Evolutionary conservation across 2,797 vertebrate genomes (phyloP), one percentile per base, ranked within the genome.

Genomic region (Cossypha caffra): DNA sequence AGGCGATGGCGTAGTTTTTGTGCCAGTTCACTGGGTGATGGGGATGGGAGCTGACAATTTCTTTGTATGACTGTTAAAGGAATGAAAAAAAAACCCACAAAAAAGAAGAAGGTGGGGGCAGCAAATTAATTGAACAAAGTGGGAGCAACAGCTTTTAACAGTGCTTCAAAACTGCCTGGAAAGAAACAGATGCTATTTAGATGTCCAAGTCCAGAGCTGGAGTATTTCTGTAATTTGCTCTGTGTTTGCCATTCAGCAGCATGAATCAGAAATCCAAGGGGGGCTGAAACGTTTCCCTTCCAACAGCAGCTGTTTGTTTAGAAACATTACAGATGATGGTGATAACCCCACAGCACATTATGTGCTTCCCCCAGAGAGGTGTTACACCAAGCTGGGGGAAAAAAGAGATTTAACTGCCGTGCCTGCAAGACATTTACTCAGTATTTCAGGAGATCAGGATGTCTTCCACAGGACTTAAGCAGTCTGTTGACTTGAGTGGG

Each of bases 1-100:
- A 99, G 67, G 99, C 98, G 45, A 99, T 98, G 37, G 99, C 99
- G 10, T 99, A 98, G 98, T 99, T 99, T 97, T 99, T 99, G 98
- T 99, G 99, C 99, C 99, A 99, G 94, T 99, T 99, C 80, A 98
- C 97, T 3, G 99, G 99, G 97, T 99, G 99, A 91, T 98, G 91
- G 68, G 98, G 97, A 94, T 98, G 97, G 47, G 96, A 96, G 93
- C 92, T 98, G 91, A 99, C 98, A 83, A 99, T 98, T 93, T 99
- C 98, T 97, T 98, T 99, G 97, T 99, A 99, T 0, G 98, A 97
- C 99, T 99, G 97, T 89, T 95, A 96, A 88, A 97, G 23, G 90
- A 72, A 75, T 16, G 40, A 7, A 58, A 71, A 69, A 29, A 7
- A 13, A 9, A 23, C 13, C 20, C 37, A 68, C 62, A 29, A 7